phyloP scores from a whole-genome alignment of 2,797 vertebrate species.

The Enteromius viviparus region DNA sequence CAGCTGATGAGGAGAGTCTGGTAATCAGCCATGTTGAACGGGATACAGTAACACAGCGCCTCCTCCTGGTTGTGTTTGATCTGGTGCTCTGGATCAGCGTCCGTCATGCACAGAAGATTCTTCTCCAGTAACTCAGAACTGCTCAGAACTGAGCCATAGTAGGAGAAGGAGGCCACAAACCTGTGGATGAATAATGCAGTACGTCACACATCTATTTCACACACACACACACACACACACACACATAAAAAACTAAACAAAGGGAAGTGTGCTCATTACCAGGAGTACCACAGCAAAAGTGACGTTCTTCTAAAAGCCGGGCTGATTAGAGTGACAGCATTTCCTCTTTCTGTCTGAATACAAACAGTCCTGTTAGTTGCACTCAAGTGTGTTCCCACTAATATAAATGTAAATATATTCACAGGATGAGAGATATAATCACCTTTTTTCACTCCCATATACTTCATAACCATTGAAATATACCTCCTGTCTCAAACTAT shows the following conservation, averaged over 20 bases:
- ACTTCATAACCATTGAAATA: background rate
- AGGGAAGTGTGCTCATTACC: conserved; percentile 74
- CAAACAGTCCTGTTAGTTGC: background rate
- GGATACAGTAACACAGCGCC: conserved; percentile 81
- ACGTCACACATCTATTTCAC: background rate
- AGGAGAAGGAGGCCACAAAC: conserved; percentile 91
- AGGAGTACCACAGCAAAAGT: conserved; percentile 91
- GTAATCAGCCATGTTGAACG: conserved; percentile 82
- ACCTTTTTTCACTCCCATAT: background rate
- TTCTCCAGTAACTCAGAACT: conserved; percentile 89
- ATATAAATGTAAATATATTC: background rate
- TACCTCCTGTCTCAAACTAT: background rate
- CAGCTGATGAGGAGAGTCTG: conserved; percentile 91
- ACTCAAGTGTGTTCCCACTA: background rate
- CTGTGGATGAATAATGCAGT: conserved; percentile 66
- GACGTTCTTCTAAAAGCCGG: conserved; percentile 83
- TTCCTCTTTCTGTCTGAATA: conserved; percentile 83
- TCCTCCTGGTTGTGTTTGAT: conserved; percentile 56
- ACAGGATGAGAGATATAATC: background rate
- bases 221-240: background rate
- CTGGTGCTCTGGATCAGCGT: conserved; percentile 55
- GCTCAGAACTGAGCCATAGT: conserved; percentile 90
- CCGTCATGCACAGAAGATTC: conserved; percentile 81
- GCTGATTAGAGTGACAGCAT: conserved; percentile 82
- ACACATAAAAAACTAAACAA: background rate